Base-by-base conservation (phyloP, 2,888 invertebrate species). In the Scelioninae gen. 1 region DNA sequence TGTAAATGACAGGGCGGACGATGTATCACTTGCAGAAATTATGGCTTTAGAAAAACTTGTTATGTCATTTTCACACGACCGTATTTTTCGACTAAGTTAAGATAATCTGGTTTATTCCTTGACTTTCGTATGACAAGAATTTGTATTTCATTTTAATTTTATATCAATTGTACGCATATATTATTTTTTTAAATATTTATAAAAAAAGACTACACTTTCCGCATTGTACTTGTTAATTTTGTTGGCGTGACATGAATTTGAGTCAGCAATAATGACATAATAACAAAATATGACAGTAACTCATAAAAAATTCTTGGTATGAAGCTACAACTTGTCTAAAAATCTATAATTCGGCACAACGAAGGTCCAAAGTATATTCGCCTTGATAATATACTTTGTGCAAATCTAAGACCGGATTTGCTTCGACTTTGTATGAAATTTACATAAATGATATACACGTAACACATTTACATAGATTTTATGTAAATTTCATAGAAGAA, bases 381-480 rank as follows among this genome's bases (percentile, higher is more conserved):
- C 32, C 15, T 4, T 13, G 47, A 62, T 29, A 58, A 58, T 40
- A 38, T 58, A 69, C 47, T 58, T 56, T 58, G 47, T 8, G 58
- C 58, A 47, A 58, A 47, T 58, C 47, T 58, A 8, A 16, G 68
- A 11, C 31, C 11, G 29, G 43, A 68, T 55, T 68, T 68, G 40
- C 45, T 15, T 43, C 32, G 43, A 53, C n/a, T 31, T 68, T 55
- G 55, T 31, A 68, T 68, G 16, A 5, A 11, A 23, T 68, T 45
- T 68, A 43, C 55, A 68, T 55, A 68, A 68, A 68, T 55, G 55
- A 68, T 40, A 38, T 43, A 43, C 53, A 68, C 16, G 55, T 45
- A 55, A 68, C 55, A 43, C n/a, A 55, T 68, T 68, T 68, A 55
- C 55, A 68, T 69, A 45, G 47, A 65, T 65, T n/a, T 38, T 23